Percentiles rank a stretch among this genome's conserved stretches.
These are phyloP conservation scores for Rhynchotus rufescens DNA, from an alignment of 2,797 vertebrate genomes.

Conservation along the genomic window DNA sequence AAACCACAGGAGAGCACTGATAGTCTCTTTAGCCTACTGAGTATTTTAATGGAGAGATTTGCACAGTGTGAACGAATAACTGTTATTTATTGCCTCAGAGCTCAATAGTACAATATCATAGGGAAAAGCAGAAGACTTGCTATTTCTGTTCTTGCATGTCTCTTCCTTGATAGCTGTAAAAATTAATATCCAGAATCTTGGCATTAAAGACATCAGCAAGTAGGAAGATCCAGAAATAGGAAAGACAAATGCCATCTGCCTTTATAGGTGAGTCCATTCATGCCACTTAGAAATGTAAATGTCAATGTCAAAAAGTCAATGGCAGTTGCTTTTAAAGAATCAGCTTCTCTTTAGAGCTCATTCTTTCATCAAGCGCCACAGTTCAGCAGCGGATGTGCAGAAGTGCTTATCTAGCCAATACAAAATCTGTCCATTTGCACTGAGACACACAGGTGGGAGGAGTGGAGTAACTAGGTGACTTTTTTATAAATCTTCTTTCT, in stretches of 20 bases:
- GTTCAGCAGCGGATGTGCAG: neutral
- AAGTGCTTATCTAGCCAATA: neutral
- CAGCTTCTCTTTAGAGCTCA: neutral
- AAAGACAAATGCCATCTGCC: neutral
- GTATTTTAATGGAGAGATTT: constrained; percentile 78
- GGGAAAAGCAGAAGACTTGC: constrained; percentile 7
- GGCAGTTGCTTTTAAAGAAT: neutral
- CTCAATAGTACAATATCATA: neutral
- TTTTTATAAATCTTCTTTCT: neutral
- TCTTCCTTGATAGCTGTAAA: constrained; percentile 31
- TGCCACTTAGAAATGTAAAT: neutral
- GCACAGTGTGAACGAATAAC: constrained; percentile 64
- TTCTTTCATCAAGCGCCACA: neutral
- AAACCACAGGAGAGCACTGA: constrained; percentile 67
- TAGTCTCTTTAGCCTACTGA: constrained; percentile 70
- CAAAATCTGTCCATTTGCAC: neutral
- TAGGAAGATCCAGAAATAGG: neutral
- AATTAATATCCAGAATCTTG: constrained; percentile 21
- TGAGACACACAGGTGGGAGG: fast-evolving
- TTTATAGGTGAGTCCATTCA: neutral
- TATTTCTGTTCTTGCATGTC: constrained; percentile 34
- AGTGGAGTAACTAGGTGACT: neutral
- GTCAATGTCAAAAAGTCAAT: neutral
- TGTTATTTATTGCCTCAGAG: constrained; percentile 69
- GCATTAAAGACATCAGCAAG: neutral